Percentiles rank a stretch among this genome's conserved stretches.
Conservation (phyloP, 2,888 invertebrate species). For the Gymnosoma rotundatum region DNA sequence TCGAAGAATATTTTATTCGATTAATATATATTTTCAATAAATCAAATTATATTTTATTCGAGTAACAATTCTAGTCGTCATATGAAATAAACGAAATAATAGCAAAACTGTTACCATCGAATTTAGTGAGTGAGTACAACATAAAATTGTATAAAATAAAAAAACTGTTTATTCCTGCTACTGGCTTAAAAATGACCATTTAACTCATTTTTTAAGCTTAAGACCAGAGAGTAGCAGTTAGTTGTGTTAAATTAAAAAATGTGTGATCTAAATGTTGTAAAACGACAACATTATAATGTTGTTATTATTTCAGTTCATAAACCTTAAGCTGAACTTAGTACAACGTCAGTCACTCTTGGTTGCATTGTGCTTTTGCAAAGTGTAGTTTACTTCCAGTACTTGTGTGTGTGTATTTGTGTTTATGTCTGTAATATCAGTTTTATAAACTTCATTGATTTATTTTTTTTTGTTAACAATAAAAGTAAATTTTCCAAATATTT, state of each 20-base stretch:
- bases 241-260: constrained; percentile 7
- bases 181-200: not conserved
- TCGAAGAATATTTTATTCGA: too few relatives aligned
- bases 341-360: constrained; percentile 6
- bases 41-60: too few relatives aligned
- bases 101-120: constrained; percentile 31
- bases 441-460: constrained; percentile 33
- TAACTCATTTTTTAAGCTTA: not conserved
- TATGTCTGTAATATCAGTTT: not conserved
- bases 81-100: too few relatives aligned
- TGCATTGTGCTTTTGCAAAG: not conserved
- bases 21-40: too few relatives aligned
- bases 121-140: constrained; percentile 14
- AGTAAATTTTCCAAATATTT: constrained; percentile 69
- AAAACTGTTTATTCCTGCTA: constrained; percentile 13
- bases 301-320: not conserved
- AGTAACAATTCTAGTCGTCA: too few relatives aligned
- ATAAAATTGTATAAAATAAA: not conserved
- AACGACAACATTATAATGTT: constrained; percentile 34
- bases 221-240: not conserved
- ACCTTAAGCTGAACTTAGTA: not conserved
- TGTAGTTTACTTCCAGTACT: constrained; percentile 2
- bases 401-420: not conserved
- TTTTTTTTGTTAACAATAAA: constrained; percentile 59
- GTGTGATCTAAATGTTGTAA: constrained; percentile 52